Percentiles rank a stretch among this genome's conserved stretches.
These are phyloP conservation scores for Drosophila arawakana DNA, from an alignment of 1,140 invertebrate genomes.

Conservation along the genomic window DNA sequence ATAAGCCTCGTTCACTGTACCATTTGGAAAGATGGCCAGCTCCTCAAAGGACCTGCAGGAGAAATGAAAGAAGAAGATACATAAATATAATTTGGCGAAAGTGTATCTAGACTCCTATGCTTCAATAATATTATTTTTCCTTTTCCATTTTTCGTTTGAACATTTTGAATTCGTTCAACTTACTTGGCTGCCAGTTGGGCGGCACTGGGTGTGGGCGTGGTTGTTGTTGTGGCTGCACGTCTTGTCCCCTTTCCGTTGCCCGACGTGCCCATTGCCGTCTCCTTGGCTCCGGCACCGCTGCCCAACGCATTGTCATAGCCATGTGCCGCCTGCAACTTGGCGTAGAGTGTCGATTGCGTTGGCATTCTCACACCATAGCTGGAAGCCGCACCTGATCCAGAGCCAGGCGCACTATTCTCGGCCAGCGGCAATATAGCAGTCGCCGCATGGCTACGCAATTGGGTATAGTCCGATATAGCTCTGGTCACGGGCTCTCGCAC, in stretches of 20 bases:
- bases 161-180: constrained; percentile 63
- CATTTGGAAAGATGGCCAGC: constrained; percentile 91
- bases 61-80: constrained; percentile 14
- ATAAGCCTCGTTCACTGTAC: constrained; percentile 93
- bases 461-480: constrained; percentile 98
- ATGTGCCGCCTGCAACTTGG: constrained; percentile 68
- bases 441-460: constrained; percentile 91
- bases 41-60: constrained; percentile 90
- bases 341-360: constrained; percentile 61
- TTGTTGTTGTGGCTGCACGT: constrained; percentile 53
- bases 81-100: constrained; percentile 12
- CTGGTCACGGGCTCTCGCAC: constrained; percentile 97
- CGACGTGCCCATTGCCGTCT: constrained; percentile 39
- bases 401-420: constrained; percentile 35
- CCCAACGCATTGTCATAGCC: constrained; percentile 70
- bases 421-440: constrained; percentile 86
- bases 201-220: constrained; percentile 66
- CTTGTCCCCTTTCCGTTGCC: background rate
- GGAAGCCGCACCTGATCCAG: constrained; percentile 24
- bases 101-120: too few species aligned
- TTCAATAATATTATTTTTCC: constrained; percentile 39
- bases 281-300: constrained; percentile 70
- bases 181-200: constrained; percentile 81
- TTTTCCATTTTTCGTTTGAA: constrained; percentile 51
- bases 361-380: constrained; percentile 50